phyloP scores from a whole-genome alignment of 2,797 vertebrate genomes.

The Schizothorax lantsangensis region DNA sequence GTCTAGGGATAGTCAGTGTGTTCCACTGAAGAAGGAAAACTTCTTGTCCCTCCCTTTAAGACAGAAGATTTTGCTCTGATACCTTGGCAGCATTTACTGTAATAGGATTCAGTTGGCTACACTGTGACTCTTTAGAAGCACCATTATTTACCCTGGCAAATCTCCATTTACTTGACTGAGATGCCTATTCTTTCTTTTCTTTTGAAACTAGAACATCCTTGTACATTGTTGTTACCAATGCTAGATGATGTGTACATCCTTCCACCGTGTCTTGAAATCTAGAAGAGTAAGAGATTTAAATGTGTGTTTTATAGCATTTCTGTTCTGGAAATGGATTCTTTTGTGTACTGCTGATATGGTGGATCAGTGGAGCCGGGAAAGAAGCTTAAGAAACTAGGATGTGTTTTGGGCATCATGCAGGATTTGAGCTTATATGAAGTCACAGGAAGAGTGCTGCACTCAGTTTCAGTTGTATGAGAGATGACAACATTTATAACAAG shows the following conservation, averaged over 20 bases:
- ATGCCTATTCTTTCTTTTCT: not conserved
- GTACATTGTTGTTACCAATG: not conserved
- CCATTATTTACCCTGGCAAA: not conserved
- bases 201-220: not conserved
- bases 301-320: not conserved
- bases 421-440: not conserved
- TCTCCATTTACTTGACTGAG: not conserved
- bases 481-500: not conserved
- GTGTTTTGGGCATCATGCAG: not conserved
- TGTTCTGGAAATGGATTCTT: not conserved
- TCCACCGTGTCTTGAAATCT: not conserved
- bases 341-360: not conserved
- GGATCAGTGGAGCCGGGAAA: not conserved
- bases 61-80: conserved; percentile 10
- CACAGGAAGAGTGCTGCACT: not conserved
- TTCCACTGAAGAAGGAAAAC: not conserved
- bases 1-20: not conserved
- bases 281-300: not conserved
- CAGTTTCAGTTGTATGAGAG: not conserved
- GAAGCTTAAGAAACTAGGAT: not conserved
- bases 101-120: conserved; percentile 20
- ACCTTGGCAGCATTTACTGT: conserved; percentile 19
- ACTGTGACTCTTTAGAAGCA: conserved; percentile 8
- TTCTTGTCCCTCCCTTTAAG: not conserved
- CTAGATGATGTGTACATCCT: not conserved